These are phyloP conservation scores for Potamilus streckersoni DNA, from an alignment of 1,140 invertebrate species.

Conservation along the genomic window DNA sequence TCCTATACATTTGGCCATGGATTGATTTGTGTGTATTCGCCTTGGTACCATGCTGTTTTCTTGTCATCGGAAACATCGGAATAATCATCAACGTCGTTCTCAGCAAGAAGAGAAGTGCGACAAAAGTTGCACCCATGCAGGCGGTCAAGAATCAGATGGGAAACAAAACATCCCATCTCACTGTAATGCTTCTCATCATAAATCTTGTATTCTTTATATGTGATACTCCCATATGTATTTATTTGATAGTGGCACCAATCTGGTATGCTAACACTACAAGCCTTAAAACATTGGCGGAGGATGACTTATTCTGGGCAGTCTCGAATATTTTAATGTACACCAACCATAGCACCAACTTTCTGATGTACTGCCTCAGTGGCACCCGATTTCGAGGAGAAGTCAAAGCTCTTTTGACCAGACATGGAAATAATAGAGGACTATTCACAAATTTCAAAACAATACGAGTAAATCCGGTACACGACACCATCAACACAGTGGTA, in stretches of 20 bases:
- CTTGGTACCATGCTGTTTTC: constrained; percentile 11
- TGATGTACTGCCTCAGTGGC: constrained; percentile 25
- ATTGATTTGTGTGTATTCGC: constrained; percentile 22
- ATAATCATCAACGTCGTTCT: constrained; percentile 14
- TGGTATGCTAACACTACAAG: constrained; percentile 3
- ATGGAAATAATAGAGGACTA: too few relatives aligned
- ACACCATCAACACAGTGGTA: too few relatives aligned
- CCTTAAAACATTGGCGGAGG: not conserved
- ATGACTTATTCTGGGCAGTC: constrained; percentile 19
- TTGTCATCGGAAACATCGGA: constrained; percentile 15
- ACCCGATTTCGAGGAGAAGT: constrained; percentile 22
- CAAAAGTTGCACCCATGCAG: not conserved
- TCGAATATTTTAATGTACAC: constrained; percentile 28
- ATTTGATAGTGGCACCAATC: constrained; percentile 6
- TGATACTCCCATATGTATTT: constrained; percentile 29
- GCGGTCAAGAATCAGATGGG: not conserved
- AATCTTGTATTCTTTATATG: constrained; percentile 23
- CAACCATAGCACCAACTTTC: constrained; percentile 23
- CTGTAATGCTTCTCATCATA: constrained; percentile 11
- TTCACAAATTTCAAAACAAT: too few relatives aligned
- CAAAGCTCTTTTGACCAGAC: too few relatives aligned
- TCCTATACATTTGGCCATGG: constrained; percentile 24
- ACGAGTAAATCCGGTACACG: too few relatives aligned
- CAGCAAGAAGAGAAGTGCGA: constrained; percentile 13
- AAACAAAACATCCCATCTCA: constrained; percentile 12